Percentiles rank a stretch among this genome's conserved stretches.
phyloP scores from a whole-genome alignment of 2,797 vertebrate species.

The Pangasius mekongensis region DNA sequence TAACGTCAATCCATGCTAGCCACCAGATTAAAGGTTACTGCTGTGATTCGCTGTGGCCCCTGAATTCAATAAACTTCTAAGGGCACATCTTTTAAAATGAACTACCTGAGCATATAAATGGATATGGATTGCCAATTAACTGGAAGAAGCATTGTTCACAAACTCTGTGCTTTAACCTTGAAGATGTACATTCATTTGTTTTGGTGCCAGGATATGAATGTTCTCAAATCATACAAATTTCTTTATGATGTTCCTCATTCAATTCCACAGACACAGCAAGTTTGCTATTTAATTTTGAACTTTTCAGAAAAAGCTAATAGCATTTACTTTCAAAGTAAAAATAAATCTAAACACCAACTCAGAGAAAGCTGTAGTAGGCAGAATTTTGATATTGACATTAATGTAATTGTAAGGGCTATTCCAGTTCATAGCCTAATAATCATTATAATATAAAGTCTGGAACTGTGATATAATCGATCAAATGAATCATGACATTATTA shows the following conservation, averaged over 20 bases:
- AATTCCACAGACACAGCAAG: background rate
- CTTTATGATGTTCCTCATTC: background rate
- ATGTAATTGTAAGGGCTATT: background rate
- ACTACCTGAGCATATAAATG: conserved; percentile 26
- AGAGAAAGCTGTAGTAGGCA: background rate
- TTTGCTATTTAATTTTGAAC: background rate
- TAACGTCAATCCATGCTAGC: background rate
- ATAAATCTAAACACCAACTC: background rate
- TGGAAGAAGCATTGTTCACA: conserved; percentile 28
- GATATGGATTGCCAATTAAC: conserved; percentile 39
- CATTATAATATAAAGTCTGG: background rate
- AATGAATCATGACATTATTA: background rate
- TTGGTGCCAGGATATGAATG: background rate
- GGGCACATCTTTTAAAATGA: conserved; percentile 27
- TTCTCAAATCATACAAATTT: background rate
- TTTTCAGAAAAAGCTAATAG: background rate
- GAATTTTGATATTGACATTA: background rate
- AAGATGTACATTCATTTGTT: conserved; percentile 27
- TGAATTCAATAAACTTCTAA: conserved; percentile 29
- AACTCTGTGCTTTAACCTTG: conserved; percentile 26
- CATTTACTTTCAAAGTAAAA: conserved; percentile 6
- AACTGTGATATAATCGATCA: background rate
- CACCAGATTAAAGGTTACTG: conserved; percentile 13
- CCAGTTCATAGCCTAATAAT: background rate
- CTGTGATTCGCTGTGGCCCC: background rate